Conservation (phyloP, 1,140 invertebrate species). For the Drosophila littoralis region DNA sequence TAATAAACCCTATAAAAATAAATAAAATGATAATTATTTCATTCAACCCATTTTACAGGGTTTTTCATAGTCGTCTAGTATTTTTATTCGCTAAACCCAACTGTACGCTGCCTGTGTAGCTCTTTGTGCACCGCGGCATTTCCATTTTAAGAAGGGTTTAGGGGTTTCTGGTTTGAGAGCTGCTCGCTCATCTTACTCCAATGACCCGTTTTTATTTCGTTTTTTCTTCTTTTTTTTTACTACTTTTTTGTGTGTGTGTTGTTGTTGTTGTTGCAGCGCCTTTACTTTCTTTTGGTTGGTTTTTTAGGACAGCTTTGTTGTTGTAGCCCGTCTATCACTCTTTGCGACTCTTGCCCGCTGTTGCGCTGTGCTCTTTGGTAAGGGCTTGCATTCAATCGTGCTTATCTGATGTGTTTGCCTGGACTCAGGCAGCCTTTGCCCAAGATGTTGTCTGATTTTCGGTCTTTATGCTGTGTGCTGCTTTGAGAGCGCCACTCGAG, state of each 20-base stretch:
- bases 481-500: slow-evolving; percentile 51
- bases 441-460: slow-evolving; percentile 80
- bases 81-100: not conserved
- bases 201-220: slow-evolving; percentile 80
- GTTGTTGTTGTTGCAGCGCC: slow-evolving; percentile 23
- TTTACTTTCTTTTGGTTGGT: slow-evolving; percentile 57
- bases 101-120: slow-evolving; percentile 3
- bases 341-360: slow-evolving; percentile 3
- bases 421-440: slow-evolving; percentile 35
- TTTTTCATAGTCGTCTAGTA: not conserved
- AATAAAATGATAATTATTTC: no score
- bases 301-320: slow-evolving; percentile 67
- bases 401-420: slow-evolving; percentile 69
- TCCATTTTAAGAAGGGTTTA: slow-evolving; percentile 21
- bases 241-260: slow-evolving; percentile 8
- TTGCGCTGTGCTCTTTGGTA: not conserved
- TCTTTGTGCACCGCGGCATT: slow-evolving; percentile 37
- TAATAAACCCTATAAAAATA: no score
- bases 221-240: slow-evolving; percentile 48
- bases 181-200: slow-evolving; percentile 65
- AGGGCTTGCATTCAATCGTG: slow-evolving; percentile 67
- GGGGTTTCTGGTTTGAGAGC: slow-evolving; percentile 1
- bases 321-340: slow-evolving; percentile 12
- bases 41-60: slow-evolving; percentile 11
- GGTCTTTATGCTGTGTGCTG: slow-evolving; percentile 63